Percentiles rank a stretch among this genome's conserved stretches.
phyloP scores from a whole-genome alignment of 2,797 vertebrate species.

The Hipposideros larvatus region DNA sequence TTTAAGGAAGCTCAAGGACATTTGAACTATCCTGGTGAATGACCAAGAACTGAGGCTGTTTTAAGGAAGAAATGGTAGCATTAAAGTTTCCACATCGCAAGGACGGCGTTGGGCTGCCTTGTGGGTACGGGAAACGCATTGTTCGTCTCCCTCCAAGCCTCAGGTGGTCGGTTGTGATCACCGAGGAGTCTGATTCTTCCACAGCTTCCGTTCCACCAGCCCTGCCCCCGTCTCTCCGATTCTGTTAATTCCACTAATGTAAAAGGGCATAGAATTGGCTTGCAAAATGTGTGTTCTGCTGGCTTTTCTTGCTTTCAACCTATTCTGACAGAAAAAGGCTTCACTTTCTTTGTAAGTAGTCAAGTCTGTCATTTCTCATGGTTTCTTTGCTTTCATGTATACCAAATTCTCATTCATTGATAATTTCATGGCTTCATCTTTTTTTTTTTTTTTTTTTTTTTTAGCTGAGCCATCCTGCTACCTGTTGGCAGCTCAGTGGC shows the following conservation, averaged over 20 bases:
- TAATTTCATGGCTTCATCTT: constrained; percentile 14
- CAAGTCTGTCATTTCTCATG: not conserved
- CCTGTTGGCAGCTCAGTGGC: too few species aligned
- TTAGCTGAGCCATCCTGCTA: too few species aligned
- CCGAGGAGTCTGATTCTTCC: not conserved
- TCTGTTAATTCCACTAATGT: not conserved
- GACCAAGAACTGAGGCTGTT: too few species aligned
- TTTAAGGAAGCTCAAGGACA: not conserved
- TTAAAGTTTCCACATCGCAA: not conserved
- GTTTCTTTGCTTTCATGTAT: constrained; percentile 42
- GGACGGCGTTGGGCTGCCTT: not conserved
- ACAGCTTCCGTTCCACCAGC: not conserved
- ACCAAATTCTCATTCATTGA: not conserved
- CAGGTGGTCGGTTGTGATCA: not conserved
- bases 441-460: too few species aligned
- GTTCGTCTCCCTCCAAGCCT: not conserved
- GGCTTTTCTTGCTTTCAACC: not conserved
- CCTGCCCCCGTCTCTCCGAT: not conserved
- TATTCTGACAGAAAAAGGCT: not conserved
- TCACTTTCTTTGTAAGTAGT: not conserved
- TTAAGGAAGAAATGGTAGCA: too few species aligned
- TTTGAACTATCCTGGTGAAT: too few species aligned
- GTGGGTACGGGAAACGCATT: not conserved
- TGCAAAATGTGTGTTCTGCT: not conserved
- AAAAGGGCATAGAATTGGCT: not conserved